phyloP scores from a whole-genome alignment of 2,113 vertebrate genomes.

The Zosterops borbonicus region DNA sequence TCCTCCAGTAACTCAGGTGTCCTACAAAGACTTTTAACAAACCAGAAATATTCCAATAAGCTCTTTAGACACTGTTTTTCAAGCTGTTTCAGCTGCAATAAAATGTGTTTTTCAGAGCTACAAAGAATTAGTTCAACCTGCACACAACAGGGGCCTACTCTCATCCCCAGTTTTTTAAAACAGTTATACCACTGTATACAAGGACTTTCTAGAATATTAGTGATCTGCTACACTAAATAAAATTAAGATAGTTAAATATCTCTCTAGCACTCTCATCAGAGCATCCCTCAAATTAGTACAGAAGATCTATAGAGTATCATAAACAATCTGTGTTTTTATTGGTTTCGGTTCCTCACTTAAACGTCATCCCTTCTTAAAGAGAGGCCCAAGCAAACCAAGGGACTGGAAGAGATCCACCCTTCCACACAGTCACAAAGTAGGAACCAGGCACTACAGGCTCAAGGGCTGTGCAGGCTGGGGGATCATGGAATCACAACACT shows the following conservation, averaged over 20 bases:
- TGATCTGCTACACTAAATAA: neutral
- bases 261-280: neutral
- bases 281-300: neutral
- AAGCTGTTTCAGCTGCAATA: neutral
- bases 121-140: neutral
- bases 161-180: neutral
- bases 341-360: neutral
- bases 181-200: neutral
- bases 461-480: neutral
- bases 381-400: neutral
- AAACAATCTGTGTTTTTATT: neutral
- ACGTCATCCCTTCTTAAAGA: neutral
- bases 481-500: neutral
- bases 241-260: neutral
- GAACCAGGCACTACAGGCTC: rapidly evolving
- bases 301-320: neutral
- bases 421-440: rapidly evolving
- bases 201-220: neutral
- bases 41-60: neutral
- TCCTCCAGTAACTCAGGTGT: neutral
- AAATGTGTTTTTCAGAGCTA: neutral
- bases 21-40: neutral
- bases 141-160: neutral
- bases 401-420: neutral
- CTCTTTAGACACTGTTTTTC: neutral